phyloP scores from a whole-genome alignment of 2,797 vertebrate genomes.

The Parotocinclus haroldoi region DNA sequence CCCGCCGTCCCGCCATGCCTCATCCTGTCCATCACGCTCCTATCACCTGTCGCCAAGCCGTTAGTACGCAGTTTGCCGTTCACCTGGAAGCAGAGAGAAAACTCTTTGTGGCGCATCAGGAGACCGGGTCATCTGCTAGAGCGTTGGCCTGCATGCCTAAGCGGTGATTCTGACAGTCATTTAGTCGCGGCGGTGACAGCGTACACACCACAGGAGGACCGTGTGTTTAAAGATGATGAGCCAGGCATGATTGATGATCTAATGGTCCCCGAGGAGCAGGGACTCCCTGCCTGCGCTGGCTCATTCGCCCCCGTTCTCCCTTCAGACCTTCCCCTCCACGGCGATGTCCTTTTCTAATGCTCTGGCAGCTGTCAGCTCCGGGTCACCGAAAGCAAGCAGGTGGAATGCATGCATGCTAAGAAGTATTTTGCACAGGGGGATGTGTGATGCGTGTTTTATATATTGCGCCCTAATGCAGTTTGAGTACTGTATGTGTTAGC shows the following conservation, averaged over 20 bases:
- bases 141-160: conserved; percentile 60
- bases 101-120: conserved; percentile 54
- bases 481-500: no score
- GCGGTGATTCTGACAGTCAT: conserved; percentile 70
- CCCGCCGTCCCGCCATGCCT: conserved; percentile 54
- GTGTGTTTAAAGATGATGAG: conserved; percentile 70
- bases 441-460: not conserved
- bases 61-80: conserved; percentile 63
- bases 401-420: not conserved
- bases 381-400: conserved; percentile 15
- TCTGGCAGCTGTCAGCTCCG: conserved; percentile 39
- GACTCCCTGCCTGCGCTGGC: conserved; percentile 40
- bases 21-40: conserved; percentile 74
- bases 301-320: conserved; percentile 31
- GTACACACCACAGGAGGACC: conserved; percentile 50
- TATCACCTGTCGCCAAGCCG: conserved; percentile 69
- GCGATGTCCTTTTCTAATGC: conserved; percentile 43
- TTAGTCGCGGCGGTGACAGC: conserved; percentile 62
- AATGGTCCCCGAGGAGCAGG: conserved; percentile 57
- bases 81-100: conserved; percentile 63
- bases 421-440: conserved; percentile 15
- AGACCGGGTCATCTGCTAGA: conserved; percentile 46
- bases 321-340: conserved; percentile 17
- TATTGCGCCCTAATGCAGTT: no score
- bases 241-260: conserved; percentile 80